Percentiles rank a stretch among this genome's conserved stretches.
These are phyloP conservation scores for Schizaphis graminum DNA, from an alignment of 2,888 invertebrate species.

Conservation along the genomic window DNA sequence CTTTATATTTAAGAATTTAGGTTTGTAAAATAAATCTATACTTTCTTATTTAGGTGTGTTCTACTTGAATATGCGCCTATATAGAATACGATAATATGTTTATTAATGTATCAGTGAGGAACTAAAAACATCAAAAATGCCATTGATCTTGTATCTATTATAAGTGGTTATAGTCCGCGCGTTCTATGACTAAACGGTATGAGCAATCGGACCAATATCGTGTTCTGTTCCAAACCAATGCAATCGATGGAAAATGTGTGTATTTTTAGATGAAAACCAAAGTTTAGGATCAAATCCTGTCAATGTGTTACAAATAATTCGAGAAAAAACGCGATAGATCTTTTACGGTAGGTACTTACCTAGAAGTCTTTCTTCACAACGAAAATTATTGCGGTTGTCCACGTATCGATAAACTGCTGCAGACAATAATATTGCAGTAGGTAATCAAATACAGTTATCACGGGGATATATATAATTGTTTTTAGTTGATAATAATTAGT, in stretches of 20 bases:
- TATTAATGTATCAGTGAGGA: neutral
- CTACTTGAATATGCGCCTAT: too few relatives aligned
- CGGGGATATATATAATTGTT: neutral
- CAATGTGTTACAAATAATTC: neutral
- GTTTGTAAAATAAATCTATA: too few relatives aligned
- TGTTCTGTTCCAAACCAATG: neutral
- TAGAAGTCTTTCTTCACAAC: neutral
- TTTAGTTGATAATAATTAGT: neutral
- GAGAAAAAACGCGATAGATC: neutral
- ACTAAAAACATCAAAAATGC: neutral
- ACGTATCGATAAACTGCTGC: neutral
- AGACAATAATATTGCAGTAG: too few relatives aligned
- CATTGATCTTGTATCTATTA: too few relatives aligned
- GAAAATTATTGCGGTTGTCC: neutral
- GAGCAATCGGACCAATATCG: neutral
- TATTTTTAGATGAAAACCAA: neutral
- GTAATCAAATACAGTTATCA: neutral
- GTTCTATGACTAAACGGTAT: neutral
- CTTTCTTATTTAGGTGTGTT: too few relatives aligned
- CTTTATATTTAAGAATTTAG: too few relatives aligned
- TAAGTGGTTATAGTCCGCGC: too few relatives aligned
- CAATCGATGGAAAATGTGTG: neutral
- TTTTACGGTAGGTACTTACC: neutral
- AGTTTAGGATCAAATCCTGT: neutral
- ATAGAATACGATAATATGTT: neutral